Evolutionary conservation across 2,113 vertebrate genomes (phyloP).

Genomic region (Nansenia antarctica): DNA sequence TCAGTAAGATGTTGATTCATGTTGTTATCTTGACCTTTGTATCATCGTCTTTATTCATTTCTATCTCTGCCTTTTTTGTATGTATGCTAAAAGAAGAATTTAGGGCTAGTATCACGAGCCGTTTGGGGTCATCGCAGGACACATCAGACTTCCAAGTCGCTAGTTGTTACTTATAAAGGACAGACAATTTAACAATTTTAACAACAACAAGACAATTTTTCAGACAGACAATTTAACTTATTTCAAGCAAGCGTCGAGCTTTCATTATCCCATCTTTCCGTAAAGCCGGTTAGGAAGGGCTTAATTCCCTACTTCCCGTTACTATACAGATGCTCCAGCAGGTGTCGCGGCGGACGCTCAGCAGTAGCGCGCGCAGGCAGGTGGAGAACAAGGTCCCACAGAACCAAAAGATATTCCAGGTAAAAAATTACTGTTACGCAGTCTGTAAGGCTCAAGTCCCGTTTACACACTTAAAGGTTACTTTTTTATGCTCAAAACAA

Average conservation of each 20-base stretch:
- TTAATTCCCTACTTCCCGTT: background rate
- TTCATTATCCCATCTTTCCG: background rate
- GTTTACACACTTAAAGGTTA: background rate
- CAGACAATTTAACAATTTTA: no score
- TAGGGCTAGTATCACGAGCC: background rate
- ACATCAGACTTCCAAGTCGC: background rate
- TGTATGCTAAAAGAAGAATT: background rate
- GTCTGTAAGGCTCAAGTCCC: background rate
- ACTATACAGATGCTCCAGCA: conserved; percentile 77
- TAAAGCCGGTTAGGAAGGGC: background rate
- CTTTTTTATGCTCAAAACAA: background rate
- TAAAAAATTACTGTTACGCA: conserved; percentile 47
- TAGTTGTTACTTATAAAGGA: no score
- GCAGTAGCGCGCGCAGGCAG: conserved; percentile 77
- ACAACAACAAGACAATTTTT: no score
- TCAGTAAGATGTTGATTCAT: conserved; percentile 6
- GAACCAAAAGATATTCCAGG: conserved; percentile 92
- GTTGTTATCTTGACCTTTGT: background rate
- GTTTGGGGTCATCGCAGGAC: background rate
- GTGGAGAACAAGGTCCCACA: conserved; percentile 79
- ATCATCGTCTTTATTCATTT: background rate
- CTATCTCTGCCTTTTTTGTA: background rate
- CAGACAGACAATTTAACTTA: background rate
- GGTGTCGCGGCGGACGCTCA: conserved; percentile 79
- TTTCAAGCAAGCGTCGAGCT: background rate